phyloP scores from a whole-genome alignment of 2,797 vertebrate genomes.

The Cryptoprocta ferox region DNA sequence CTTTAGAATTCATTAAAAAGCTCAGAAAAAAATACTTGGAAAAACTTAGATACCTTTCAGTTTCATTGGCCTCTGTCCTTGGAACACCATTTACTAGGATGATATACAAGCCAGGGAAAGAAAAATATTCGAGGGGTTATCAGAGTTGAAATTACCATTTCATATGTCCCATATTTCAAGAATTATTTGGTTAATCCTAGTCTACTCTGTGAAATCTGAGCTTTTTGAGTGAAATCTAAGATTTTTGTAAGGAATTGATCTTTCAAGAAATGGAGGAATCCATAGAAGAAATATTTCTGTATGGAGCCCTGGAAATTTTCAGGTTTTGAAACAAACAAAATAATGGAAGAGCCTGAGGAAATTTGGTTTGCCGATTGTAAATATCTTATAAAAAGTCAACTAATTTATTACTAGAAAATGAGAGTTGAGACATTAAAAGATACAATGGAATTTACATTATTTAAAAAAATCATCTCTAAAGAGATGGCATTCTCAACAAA shows the following conservation, averaged over 20 bases:
- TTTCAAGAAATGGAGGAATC: not conserved
- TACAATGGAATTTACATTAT: not conserved
- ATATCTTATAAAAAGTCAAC: not conserved
- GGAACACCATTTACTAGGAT: not conserved
- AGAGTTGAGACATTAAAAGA: not conserved
- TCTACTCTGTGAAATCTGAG: not conserved
- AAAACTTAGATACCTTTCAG: not conserved
- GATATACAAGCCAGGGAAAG: not conserved
- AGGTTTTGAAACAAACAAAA: slow-evolving; percentile 20
- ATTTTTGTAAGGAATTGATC: not conserved
- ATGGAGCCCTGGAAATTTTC: not conserved
- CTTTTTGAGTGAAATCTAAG: slow-evolving; percentile 4
- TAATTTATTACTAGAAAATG: not conserved
- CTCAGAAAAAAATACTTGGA: slow-evolving; percentile 1
- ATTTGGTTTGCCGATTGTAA: not conserved
- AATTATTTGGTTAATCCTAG: not conserved
- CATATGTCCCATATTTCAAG: not conserved
- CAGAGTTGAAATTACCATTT: not conserved
- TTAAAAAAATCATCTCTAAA: not conserved
- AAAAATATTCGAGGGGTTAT: not conserved
- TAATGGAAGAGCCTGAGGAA: not conserved
- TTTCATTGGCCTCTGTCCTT: not conserved
- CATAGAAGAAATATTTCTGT: not conserved
- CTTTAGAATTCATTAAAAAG: not conserved
- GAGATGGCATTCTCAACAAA: not conserved